phyloP scores from a whole-genome alignment of 2,797 vertebrate genomes.

The Girardinus metallicus region DNA sequence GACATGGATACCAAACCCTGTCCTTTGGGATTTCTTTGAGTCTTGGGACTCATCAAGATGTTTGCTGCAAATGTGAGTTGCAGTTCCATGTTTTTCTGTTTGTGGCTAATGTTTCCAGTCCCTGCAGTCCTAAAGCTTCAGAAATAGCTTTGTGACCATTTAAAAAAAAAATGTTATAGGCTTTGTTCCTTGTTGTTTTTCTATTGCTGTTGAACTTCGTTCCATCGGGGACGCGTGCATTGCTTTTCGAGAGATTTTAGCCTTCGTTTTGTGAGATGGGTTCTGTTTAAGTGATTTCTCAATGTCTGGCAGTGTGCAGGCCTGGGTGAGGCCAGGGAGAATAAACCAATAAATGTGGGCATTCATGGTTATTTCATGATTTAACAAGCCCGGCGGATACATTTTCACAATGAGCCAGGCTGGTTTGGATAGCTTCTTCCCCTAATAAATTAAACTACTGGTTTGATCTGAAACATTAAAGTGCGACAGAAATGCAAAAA shows the following conservation, averaged over 20 bases:
- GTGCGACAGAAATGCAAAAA: no score
- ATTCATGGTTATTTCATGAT: background rate
- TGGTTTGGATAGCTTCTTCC: no score
- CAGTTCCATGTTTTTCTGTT: background rate
- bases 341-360: no score
- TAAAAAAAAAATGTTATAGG: no score
- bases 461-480: no score
- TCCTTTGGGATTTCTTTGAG: background rate
- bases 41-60: conserved; percentile 1
- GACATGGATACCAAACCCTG: background rate
- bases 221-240: no score
- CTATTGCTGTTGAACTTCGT: background rate
- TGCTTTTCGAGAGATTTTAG: background rate
- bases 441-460: no score
- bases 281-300: background rate
- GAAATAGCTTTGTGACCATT: background rate
- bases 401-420: background rate
- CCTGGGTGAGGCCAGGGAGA: no score
- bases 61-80: background rate
- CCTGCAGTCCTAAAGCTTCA: background rate
- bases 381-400: background rate
- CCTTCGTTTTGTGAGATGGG: background rate
- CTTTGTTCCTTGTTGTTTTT: background rate
- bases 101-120: background rate
- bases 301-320: background rate